Conservation (phyloP, 92 coral and sea anemone genomes). For the Zoanthus solanderi region DNA sequence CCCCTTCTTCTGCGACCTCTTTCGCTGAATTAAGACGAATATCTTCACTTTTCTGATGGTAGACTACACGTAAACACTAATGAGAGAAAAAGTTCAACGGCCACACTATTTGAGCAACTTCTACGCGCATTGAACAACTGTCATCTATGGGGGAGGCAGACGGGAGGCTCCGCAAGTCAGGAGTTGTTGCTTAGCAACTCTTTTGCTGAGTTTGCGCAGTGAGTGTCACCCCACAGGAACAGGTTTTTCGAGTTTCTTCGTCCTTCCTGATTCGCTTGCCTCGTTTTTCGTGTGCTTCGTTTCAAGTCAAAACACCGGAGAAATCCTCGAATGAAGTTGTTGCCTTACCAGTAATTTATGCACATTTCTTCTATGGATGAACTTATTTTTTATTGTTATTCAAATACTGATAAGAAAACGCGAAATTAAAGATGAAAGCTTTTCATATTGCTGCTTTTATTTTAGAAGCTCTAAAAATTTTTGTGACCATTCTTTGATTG, state of each 20-base stretch:
- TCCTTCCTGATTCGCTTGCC: conserved; percentile 41
- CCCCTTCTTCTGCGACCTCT: conserved; percentile 44
- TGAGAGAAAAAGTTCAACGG: conserved; percentile 16
- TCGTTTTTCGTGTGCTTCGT: conserved; percentile 6
- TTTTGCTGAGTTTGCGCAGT: conserved; percentile 14
- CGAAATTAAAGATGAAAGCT: not conserved
- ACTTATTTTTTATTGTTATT: conserved; percentile 5
- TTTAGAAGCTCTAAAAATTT: not conserved
- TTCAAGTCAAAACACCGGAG: conserved; percentile 31
- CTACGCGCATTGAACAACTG: conserved; percentile 53
- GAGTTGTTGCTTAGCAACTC: conserved; percentile 40
- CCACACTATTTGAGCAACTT: conserved; percentile 23
- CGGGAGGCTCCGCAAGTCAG: conserved; percentile 56
- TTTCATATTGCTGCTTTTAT: not conserved
- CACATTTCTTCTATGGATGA: conserved; percentile 42
- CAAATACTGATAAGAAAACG: conserved; percentile 19
- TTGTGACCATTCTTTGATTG: not conserved
- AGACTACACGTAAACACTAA: conserved; percentile 32
- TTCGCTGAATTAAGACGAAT: conserved; percentile 29
- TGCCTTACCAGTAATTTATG: conserved; percentile 36
- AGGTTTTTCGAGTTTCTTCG: conserved; percentile 35
- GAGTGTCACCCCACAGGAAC: not conserved
- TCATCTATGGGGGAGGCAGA: conserved; percentile 72
- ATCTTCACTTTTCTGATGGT: conserved; percentile 13
- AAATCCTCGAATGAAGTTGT: conserved; percentile 45